Conservation (phyloP, 2,888 invertebrate genomes). For the Oxyteleia sp. region DNA sequence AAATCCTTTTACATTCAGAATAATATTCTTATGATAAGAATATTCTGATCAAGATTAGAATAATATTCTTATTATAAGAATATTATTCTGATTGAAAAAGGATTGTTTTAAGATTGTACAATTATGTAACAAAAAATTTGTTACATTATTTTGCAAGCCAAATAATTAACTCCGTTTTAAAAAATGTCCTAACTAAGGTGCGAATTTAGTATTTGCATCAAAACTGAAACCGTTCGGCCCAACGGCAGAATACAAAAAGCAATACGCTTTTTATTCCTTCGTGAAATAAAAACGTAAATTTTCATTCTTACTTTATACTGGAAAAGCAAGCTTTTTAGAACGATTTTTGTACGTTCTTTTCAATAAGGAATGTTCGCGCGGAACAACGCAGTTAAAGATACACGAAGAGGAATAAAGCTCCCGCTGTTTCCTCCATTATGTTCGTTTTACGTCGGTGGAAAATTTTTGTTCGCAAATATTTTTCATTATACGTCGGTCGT, state of each 20-base stretch:
- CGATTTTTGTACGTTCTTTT: constrained; percentile 39
- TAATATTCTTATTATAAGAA: too few relatives aligned
- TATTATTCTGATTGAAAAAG: too few relatives aligned
- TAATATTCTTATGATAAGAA: too few relatives aligned
- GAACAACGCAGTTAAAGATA: constrained; percentile 22
- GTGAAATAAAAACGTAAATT: constrained; percentile 26
- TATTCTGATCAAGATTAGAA: too few relatives aligned
- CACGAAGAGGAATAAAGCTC: constrained; percentile 1
- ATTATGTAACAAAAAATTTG: too few relatives aligned
- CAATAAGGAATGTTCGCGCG: constrained; percentile 23
- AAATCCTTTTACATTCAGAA: too few relatives aligned
- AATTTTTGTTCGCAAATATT: constrained; percentile 31
- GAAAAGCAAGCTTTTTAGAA: constrained; percentile 23
- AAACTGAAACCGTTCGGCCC: too few relatives aligned
- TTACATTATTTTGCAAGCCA: too few relatives aligned
- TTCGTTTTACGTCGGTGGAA: constrained; percentile 4
- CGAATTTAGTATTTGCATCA: too few relatives aligned
- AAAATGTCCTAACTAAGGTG: too few relatives aligned
- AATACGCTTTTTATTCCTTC: constrained; percentile 18
- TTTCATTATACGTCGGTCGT: constrained; percentile 12
- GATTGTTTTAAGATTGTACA: too few relatives aligned
- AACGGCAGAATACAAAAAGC: not conserved
- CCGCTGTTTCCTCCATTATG: constrained; percentile 11
- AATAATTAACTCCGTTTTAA: not conserved
- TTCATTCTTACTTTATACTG: constrained; percentile 15